Percentiles rank a stretch among this genome's conserved stretches.
These are phyloP conservation scores for Pentalonia nigronervosa DNA, from an alignment of 1,140 invertebrate species.

Conservation along the genomic window DNA sequence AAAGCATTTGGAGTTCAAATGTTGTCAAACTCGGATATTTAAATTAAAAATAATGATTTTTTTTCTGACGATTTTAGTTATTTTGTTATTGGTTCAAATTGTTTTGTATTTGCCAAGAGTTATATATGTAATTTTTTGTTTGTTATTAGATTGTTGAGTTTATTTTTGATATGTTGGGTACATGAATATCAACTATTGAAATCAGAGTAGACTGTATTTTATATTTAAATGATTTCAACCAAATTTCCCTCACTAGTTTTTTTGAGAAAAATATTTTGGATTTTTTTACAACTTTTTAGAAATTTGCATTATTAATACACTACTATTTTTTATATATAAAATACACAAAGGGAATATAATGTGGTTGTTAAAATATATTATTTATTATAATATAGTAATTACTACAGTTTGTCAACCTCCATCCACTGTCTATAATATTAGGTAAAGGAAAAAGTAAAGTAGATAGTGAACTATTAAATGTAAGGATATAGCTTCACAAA, in stretches of 20 bases:
- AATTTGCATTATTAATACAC: not conserved
- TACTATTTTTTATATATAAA: not conserved
- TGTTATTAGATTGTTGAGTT: not conserved
- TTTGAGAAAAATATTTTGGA: not conserved
- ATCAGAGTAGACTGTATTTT: not conserved
- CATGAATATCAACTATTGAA: not conserved
- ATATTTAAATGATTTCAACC: not conserved
- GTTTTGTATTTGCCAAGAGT: not conserved
- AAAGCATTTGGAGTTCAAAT: no score
- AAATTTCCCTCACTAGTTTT: not conserved
- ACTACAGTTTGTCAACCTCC: not conserved
- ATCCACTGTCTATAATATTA: not conserved
- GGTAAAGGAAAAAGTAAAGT: not conserved
- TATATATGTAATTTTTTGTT: not conserved
- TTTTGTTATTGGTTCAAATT: not conserved
- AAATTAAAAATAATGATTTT: no score
- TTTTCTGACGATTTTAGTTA: no score
- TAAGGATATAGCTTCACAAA: not conserved
- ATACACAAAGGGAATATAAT: not conserved
- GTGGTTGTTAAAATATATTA: not conserved
- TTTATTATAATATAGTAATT: not conserved
- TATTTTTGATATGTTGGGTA: not conserved
- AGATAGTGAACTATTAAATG: not conserved
- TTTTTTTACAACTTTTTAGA: not conserved
- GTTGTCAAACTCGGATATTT: no score